Conservation (phyloP, 2,888 invertebrate species). For the Trissoscelio sp. region DNA sequence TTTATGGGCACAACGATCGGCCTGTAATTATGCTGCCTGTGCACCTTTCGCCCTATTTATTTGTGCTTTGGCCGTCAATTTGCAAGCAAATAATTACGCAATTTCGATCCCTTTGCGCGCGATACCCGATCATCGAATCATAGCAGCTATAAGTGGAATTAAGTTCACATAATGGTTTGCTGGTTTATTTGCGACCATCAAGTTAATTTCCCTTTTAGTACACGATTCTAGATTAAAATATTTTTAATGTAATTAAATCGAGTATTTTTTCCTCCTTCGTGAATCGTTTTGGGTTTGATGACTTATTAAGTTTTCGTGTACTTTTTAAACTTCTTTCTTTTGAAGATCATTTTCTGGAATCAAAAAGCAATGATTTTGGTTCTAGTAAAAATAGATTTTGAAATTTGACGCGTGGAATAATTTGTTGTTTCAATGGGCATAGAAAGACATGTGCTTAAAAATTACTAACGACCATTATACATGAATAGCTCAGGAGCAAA, state of each 20-base stretch:
- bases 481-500: constrained; percentile 13
- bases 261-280: too few relatives aligned
- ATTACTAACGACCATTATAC: constrained; percentile 8
- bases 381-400: too few relatives aligned
- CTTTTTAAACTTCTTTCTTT: too few relatives aligned
- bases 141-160: constrained; percentile 44
- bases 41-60: constrained; percentile 74
- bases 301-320: too few relatives aligned
- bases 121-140: constrained; percentile 52
- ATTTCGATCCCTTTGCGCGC: constrained; percentile 66
- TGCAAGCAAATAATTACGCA: constrained; percentile 75
- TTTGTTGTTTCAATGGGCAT: background rate
- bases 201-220: constrained; percentile 17
- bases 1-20: constrained; percentile 80
- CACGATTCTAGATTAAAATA: constrained; percentile 7
- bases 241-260: constrained; percentile 22
- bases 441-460: constrained; percentile 2
- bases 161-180: constrained; percentile 51
- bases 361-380: too few relatives aligned
- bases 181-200: constrained; percentile 10
- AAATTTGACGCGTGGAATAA: too few relatives aligned
- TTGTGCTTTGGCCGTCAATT: constrained; percentile 73
- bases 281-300: too few relatives aligned
- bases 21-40: constrained; percentile 80
- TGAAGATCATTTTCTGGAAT: too few relatives aligned